phyloP scores from a whole-genome alignment of 2,888 invertebrate genomes.

The Isoperla grammatica region DNA sequence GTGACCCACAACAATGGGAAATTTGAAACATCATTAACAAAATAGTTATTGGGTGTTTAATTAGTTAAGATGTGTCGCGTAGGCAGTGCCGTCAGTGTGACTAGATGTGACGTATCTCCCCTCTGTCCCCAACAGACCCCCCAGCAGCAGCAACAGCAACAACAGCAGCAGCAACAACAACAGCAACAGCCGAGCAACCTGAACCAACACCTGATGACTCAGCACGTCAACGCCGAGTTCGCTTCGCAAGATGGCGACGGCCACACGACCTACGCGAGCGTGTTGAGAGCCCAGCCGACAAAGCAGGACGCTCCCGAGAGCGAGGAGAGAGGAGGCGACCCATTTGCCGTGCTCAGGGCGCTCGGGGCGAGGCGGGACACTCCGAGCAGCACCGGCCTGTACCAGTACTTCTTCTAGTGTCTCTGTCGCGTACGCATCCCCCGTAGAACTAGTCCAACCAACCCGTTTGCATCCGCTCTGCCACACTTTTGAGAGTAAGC shows the following conservation, averaged over 20 bases:
- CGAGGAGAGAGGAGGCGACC: conserved; percentile 39
- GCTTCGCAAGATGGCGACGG: background rate
- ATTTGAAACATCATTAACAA: too few species aligned
- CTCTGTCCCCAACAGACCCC: conserved; percentile 26
- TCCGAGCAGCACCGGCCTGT: conserved; percentile 44
- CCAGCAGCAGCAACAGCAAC: conserved; percentile 30
- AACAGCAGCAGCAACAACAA: conserved; percentile 28
- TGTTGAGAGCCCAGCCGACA: conserved; percentile 35
- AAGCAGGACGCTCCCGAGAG: background rate
- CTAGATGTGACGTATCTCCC: too few species aligned
- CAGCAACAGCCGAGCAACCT: background rate
- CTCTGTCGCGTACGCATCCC: too few species aligned
- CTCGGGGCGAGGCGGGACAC: conserved; percentile 43
- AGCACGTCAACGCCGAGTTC: conserved; percentile 18
- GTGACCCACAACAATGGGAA: too few species aligned
- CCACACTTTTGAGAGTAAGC: background rate
- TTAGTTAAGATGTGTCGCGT: too few species aligned
- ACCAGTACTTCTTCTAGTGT: conserved; percentile 57
- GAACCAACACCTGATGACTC: conserved; percentile 11
- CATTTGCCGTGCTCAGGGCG: conserved; percentile 47
- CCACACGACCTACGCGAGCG: conserved; percentile 40
- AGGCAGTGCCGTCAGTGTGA: too few species aligned
- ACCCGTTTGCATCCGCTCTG: background rate
- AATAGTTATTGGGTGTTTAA: too few species aligned
- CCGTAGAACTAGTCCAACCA: background rate